phyloP scores from a whole-genome alignment of 2,797 vertebrate genomes.

The Hoplostethus atlanticus region DNA sequence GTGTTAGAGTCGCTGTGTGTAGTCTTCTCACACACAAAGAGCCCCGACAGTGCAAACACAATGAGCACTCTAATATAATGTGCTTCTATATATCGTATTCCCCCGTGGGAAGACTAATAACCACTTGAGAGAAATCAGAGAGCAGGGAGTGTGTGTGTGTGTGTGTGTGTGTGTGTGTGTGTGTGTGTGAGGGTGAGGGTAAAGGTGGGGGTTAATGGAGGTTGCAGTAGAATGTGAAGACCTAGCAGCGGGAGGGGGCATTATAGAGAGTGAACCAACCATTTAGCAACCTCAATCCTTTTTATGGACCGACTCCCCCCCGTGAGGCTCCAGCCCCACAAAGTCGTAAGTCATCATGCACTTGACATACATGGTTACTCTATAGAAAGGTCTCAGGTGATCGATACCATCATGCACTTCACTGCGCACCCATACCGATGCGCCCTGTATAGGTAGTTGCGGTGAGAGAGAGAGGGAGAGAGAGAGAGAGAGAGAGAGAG shows the following conservation, averaged over 20 bases:
- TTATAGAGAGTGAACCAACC: slow-evolving; percentile 41
- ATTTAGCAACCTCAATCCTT: slow-evolving; percentile 50
- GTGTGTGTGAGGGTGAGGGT: background rate
- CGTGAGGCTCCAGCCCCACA: slow-evolving; percentile 5
- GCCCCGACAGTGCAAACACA: slow-evolving; percentile 37
- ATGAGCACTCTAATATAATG: slow-evolving; percentile 27
- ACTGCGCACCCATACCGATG: background rate
- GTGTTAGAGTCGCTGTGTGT: slow-evolving; percentile 6
- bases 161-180: background rate
- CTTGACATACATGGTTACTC: background rate
- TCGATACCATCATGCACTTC: slow-evolving; percentile 24
- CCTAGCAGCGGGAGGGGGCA: slow-evolving; percentile 12
- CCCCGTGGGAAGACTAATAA: slow-evolving; percentile 41
- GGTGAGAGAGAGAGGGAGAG: background rate
- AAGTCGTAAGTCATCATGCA: slow-evolving; percentile 34
- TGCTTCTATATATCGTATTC: slow-evolving; percentile 33
- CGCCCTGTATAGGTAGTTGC: background rate
- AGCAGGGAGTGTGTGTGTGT: background rate
- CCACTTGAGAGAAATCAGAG: slow-evolving; percentile 45
- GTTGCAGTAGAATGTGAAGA: slow-evolving; percentile 26
- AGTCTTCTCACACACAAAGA: slow-evolving; percentile 32
- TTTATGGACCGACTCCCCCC: slow-evolving; percentile 22
- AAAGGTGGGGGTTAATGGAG: slow-evolving; percentile 35
- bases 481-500: slow-evolving; percentile 11
- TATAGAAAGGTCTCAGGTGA: slow-evolving; percentile 1